Evolutionary conservation across 2,113 vertebrate genomes (phyloP).

Genomic region (Lontra canadensis): DNA sequence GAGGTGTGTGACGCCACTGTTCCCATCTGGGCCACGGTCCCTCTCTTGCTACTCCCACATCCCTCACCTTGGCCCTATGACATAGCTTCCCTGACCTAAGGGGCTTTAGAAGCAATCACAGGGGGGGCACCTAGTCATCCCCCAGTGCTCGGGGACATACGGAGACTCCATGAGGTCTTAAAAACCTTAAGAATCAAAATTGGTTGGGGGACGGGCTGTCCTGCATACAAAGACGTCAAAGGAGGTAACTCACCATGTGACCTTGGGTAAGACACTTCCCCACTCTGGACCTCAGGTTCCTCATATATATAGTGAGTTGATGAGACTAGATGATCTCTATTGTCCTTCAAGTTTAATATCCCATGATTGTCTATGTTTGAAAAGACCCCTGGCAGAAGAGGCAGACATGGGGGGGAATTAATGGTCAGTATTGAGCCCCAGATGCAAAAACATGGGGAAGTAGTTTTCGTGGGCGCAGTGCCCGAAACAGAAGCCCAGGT

Average conservation of each 20-base stretch:
- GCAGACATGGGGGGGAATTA: slow-evolving; percentile 69
- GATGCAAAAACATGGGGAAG: not conserved
- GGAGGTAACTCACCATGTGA: slow-evolving; percentile 77
- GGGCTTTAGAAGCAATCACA: not conserved
- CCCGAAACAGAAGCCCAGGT: not conserved
- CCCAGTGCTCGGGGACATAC: not conserved
- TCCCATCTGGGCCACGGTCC: not conserved
- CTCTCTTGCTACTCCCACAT: not conserved
- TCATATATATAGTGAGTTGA: slow-evolving; percentile 80
- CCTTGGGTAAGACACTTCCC: slow-evolving; percentile 77
- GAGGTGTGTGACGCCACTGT: not conserved
- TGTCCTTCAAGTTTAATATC: slow-evolving; percentile 80
- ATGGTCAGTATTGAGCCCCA: slow-evolving; percentile 59
- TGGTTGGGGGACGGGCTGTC: not conserved
- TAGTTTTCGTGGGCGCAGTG: not conserved
- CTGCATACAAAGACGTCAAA: slow-evolving; percentile 56
- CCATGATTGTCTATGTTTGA: slow-evolving; percentile 81
- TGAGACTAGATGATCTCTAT: slow-evolving; percentile 78
- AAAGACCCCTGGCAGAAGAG: slow-evolving; percentile 80
- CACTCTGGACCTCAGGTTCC: slow-evolving; percentile 79
- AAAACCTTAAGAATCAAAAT: not conserved
- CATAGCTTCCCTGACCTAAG: not conserved
- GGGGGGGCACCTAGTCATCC: not conserved
- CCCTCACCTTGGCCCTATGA: not conserved
- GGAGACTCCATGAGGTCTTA: not conserved